Evolutionary conservation across 92 coral and sea anemone genomes (phyloP), one percentile per base, ranked within the genome.

Genomic region (Virgularia gustaviana): DNA sequence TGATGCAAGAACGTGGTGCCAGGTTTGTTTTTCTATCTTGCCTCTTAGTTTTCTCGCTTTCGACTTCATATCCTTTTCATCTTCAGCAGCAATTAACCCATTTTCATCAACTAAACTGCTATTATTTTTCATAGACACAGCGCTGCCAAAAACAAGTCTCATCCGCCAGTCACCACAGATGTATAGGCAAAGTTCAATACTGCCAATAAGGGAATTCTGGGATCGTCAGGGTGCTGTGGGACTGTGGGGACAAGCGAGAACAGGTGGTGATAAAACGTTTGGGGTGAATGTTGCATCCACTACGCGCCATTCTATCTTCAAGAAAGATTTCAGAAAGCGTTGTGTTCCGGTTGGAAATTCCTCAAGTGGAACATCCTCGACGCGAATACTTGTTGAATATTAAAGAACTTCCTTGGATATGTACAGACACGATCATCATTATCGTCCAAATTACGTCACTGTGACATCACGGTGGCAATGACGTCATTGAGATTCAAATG

Each of bases 1-100:
- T 68, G 75, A 68, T 68, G 2, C 75, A 68, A 34, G 75, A 68
- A 34, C 35, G 75, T 16, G 75, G 75, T 22, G 47, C 75, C 10
- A 68, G 75, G 75, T 68, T 9, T 15, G 75, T 49, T 2, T n/a
- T n/a, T n/a, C n/a, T 16, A 43, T 22, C 51, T 43, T 16, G 51
- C 20, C 51, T 43, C 51, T 22, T 13, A 43, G 51, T 22, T 4
- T 13, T 43, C 13, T 43, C 51, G 13, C 20, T 1, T 16, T 16
- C 20, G 51, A 43, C 20, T 43, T 13, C 20, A 22, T 43, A 16
- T 43, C 20, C 51, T 2, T 4, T 22, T 2, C 20, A 22, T 22
- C 13, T 4, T 13, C n/a, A 43, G 13, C 20, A 13, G 51, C 51
- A 43, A 13, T 13, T 2, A 43, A 16, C 13, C 13, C 51, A 43